Evolutionary conservation across 2,797 vertebrate species (phyloP), one percentile per base, ranked within the genome.

Genomic region (Kryptopterus vitreolus): DNA sequence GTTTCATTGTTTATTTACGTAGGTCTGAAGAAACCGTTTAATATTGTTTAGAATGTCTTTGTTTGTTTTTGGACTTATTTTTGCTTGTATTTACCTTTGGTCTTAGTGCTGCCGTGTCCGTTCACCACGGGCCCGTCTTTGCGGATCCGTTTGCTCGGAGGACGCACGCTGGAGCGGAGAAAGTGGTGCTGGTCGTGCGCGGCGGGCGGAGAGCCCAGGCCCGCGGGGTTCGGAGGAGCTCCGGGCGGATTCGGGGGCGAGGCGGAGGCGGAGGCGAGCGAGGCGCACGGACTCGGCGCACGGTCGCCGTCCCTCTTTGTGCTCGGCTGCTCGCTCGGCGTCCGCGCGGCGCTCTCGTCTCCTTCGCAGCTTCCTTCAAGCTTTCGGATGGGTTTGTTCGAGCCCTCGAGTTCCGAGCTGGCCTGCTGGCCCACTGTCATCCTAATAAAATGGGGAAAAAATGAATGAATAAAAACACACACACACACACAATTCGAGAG

Each of bases 131-230:
- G 91, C 87, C 95, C 90, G 93, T 99, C 98, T 92, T 97, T 99
- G 94, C 97, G 95, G 89, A 97, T 93, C 90, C 96, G 95, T 89
- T 99, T 99, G 93, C 95, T 98, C 88, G 98, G 97, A 76, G 98
- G 98, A 91, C 98, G 92, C 88, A 99, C 98, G 81, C 98, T 98
- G 81, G 98, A 99, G 89, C 97, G 93, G 81, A 99, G 95, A 92
- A 99, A 99, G 94, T 99, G 98, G 95, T 98, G 98, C 93, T 99
- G 98, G 92, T 99, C 98, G 87, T 96, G 96, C 89, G 92, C 94
- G 87, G 94, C 95, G 59, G 92, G 88, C 57, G 89, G 24, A 0
- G 89, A 83, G 58, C 88, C 87, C 53, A 89, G 89, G 71, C 88
- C 78, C 69, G 87, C 90, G 79, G 89, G 92, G 87, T 74, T 88